These are phyloP conservation scores for Melipona bicolor DNA, from an alignment of 2,888 invertebrate genomes.

Conservation along the genomic window DNA sequence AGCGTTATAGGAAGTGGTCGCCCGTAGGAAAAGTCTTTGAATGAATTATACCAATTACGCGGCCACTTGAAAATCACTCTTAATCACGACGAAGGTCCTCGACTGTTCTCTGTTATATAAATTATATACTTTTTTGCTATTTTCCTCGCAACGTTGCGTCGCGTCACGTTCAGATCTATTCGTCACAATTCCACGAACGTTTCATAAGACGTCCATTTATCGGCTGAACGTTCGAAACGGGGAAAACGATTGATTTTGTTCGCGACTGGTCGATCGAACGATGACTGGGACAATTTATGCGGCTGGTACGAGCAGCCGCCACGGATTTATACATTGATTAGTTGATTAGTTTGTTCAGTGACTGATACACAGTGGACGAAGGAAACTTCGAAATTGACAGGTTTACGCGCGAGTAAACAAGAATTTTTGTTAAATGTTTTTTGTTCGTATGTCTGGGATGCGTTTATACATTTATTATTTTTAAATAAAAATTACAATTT, in stretches of 20 bases:
- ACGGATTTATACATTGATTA: neutral
- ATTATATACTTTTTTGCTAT: neutral
- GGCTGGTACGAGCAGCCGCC: neutral
- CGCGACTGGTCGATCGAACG: conserved; percentile 10
- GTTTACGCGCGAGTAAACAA: too few species aligned
- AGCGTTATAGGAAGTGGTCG: conserved; percentile 69
- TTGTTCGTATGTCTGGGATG: too few species aligned
- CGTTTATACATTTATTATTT: too few species aligned
- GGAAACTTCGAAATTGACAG: too few species aligned
- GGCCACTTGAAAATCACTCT: neutral
- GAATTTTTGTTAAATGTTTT: too few species aligned
- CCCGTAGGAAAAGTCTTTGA: conserved; percentile 33
- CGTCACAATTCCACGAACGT: conserved; percentile 29
- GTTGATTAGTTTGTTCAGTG: conserved; percentile 6
- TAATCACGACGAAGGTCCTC: neutral
- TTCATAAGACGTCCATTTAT: conserved; percentile 27
- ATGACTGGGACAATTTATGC: neutral
- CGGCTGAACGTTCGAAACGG: neutral
- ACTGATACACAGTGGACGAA: neutral
- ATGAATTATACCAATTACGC: conserved; percentile 59
- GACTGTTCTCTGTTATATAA: conserved; percentile 16
- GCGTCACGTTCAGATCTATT: neutral
- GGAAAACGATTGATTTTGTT: conserved; percentile 34
- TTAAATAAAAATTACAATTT: too few species aligned
- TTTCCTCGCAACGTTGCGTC: neutral